phyloP scores from a whole-genome alignment of 2,888 invertebrate genomes.

The Pteria penguin region DNA sequence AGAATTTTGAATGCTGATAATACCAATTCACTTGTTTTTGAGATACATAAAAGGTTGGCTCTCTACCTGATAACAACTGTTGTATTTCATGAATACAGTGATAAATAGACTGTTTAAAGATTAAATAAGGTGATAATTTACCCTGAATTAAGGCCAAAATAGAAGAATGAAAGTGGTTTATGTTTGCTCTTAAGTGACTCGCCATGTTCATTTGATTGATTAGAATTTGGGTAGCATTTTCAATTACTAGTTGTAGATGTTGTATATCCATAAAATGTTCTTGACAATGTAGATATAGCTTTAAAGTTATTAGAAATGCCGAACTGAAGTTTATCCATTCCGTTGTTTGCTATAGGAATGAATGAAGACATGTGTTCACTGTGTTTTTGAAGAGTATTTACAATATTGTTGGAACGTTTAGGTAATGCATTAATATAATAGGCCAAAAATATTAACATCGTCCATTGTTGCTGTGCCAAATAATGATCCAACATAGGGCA shows the following conservation, averaged over 20 bases:
- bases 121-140: background rate
- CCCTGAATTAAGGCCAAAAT: slow-evolving; percentile 5
- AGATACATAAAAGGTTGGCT: background rate
- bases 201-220: background rate
- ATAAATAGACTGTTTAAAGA: background rate
- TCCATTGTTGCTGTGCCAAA: too few species aligned
- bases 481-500: too few species aligned
- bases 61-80: background rate
- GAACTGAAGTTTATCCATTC: slow-evolving; percentile 7
- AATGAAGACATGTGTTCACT: slow-evolving; percentile 3
- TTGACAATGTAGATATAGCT: slow-evolving; percentile 4
- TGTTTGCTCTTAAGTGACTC: background rate
- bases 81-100: background rate
- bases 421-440: too few species aligned
- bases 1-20: slow-evolving; percentile 2
- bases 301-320: background rate
- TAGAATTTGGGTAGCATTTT: slow-evolving; percentile 1
- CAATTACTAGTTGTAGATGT: slow-evolving; percentile 9
- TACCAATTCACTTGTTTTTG: background rate
- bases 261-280: slow-evolving; percentile 5
- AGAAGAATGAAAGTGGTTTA: background rate
- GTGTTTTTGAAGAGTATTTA: background rate
- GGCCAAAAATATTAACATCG: too few species aligned
- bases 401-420: too few species aligned
- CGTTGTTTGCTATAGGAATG: background rate